Evolutionary conservation across 1,140 invertebrate genomes (phyloP), one percentile per base, ranked within the genome.

Genomic region (Temnothorax nylanderi): DNA sequence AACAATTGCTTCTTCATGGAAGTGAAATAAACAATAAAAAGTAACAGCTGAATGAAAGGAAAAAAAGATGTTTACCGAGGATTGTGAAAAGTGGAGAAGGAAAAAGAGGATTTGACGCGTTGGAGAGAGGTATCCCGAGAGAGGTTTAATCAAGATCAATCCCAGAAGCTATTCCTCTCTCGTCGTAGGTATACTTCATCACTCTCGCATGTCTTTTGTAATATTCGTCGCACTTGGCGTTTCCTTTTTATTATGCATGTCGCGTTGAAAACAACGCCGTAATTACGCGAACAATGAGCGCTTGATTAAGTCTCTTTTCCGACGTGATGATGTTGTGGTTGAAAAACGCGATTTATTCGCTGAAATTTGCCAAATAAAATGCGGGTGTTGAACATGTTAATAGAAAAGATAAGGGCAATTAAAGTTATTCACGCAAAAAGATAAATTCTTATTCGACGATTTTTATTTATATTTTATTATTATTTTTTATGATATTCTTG

Each of bases 141-240:
- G 87, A 74, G 34, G 88, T 93, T 94, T 94, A 94, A 95, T 94
- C 93, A 94, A 80, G 81, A 93, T 93, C 89, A 93, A 90, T 76
- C 91, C 82, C 88, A 84, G 81, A 69, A 91, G 91, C 89, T 89
- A 87, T 87, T 60, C 54, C 51, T 88, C 47, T 88, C 37, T 72
- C 86, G 71, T 64, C 65, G 26, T 86, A 64, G 4, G 34, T 34
- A 76, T 47, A 67, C 34, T 58, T 65, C 62, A 21, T 56, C 67
- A 87, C 44, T 74, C 78, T 69, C 56, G 26, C 62, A 47, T 64
- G 44, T 87, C 72, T 62, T 88, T 85, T 82, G 54, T 60, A 41
- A 34, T 49, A 10, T 32, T 60, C 74, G 18, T 58, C 37, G 21
- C 51, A 62, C 49, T 76, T 75, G 58, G 13, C 56, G 54, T 72